Percentiles rank a stretch among this genome's conserved stretches.
phyloP scores from a whole-genome alignment of 2,113 vertebrate species.

The Dolichotis patagonum region DNA sequence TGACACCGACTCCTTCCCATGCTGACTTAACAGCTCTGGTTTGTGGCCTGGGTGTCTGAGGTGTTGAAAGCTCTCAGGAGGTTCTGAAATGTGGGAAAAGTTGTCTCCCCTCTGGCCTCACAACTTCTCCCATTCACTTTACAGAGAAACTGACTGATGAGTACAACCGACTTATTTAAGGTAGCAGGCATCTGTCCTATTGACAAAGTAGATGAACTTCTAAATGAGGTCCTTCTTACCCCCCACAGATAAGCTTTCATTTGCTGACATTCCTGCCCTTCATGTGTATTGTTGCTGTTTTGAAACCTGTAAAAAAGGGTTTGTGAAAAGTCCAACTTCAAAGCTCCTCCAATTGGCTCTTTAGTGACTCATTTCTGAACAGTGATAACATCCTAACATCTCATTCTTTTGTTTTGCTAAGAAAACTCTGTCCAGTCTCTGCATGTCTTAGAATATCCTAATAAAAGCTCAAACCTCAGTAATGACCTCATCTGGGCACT shows the following conservation, averaged over 20 bases:
- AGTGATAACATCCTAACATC: neutral
- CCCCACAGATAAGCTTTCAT: neutral
- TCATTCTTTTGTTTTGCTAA: neutral
- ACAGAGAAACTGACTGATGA: neutral
- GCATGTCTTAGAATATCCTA: neutral
- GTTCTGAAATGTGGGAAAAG: neutral
- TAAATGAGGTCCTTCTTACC: neutral
- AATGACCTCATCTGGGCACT: neutral
- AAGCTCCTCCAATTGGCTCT: neutral
- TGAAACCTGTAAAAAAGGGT: slow-evolving; percentile 22
- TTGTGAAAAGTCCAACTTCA: neutral
- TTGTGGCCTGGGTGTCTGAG: neutral
- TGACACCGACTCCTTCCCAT: neutral
- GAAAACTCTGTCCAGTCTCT: neutral
- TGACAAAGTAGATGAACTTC: neutral
- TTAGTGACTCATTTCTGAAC: neutral
- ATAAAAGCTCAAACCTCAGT: neutral
- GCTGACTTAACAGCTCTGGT: neutral
- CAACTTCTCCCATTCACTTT: slow-evolving; percentile 20
- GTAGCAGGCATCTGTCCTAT: neutral
- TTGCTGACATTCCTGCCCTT: neutral
- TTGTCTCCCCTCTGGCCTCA: neutral
- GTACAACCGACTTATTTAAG: neutral
- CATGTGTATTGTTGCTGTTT: neutral
- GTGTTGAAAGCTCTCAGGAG: neutral